Conservation (phyloP, 2,113 vertebrate species). For the Ammospiza nelsoni region DNA sequence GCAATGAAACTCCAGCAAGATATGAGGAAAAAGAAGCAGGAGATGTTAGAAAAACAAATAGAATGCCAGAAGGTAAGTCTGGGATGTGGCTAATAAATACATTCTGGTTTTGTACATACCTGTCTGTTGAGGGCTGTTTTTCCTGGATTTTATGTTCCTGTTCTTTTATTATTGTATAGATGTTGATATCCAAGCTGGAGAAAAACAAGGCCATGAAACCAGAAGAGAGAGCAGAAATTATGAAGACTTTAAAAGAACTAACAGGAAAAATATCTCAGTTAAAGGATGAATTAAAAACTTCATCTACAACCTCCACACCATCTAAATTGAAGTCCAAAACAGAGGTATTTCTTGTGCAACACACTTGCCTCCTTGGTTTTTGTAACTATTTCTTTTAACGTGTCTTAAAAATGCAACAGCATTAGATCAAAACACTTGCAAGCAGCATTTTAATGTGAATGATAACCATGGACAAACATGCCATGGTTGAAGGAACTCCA, state of each 20-base stretch:
- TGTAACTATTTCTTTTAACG: not conserved
- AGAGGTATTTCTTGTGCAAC: conserved; percentile 77
- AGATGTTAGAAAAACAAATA: conserved; percentile 95
- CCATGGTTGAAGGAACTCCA: not conserved
- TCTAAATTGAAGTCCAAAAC: conserved; percentile 90
- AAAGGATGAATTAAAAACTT: conserved; percentile 92
- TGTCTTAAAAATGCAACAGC: not conserved
- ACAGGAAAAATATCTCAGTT: conserved; percentile 92
- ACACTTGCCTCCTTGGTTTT: not conserved
- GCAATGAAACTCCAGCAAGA: conserved; percentile 95
- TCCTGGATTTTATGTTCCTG: not conserved
- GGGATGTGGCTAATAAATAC: not conserved
- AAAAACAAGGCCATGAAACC: conserved; percentile 94
- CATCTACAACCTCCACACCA: conserved; percentile 75
- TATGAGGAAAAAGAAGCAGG: conserved; percentile 98
- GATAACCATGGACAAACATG: not conserved
- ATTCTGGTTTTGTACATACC: not conserved
- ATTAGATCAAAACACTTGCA: not conserved
- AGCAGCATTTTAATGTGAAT: not conserved
- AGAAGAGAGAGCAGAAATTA: conserved; percentile 94
- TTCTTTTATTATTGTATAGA: conserved; percentile 73
- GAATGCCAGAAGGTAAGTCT: conserved; percentile 94
- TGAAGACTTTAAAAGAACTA: conserved; percentile 97
- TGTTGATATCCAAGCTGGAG: conserved; percentile 94
- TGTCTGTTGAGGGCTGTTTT: not conserved